Evolutionary conservation across 1,140 invertebrate species (phyloP).

Genomic region (Dendrolimus punctatus): DNA sequence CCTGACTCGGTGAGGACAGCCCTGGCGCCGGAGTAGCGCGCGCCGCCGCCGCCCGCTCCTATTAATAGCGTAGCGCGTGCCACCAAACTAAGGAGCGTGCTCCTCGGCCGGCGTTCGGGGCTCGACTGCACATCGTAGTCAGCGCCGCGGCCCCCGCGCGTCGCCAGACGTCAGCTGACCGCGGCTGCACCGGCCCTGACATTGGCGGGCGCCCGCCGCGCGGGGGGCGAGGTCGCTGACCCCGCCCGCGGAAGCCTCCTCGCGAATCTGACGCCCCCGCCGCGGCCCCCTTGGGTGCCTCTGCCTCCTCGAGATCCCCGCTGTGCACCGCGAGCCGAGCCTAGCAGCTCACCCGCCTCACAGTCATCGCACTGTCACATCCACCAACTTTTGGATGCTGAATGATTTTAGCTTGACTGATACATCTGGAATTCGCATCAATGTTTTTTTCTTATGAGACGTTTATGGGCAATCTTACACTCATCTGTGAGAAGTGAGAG

Average conservation of each 20-base stretch:
- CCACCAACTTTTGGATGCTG: slow-evolving; percentile 34
- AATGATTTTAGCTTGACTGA: slow-evolving; percentile 8
- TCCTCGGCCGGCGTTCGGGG: slow-evolving; percentile 33
- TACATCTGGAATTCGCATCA: neutral
- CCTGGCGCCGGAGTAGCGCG: slow-evolving; percentile 64
- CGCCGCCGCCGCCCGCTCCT: slow-evolving; percentile 45
- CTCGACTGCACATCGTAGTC: slow-evolving; percentile 50
- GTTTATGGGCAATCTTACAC: neutral
- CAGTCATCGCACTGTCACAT: slow-evolving; percentile 31
- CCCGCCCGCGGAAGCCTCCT: slow-evolving; percentile 65
- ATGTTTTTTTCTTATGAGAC: neutral
- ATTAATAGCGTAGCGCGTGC: slow-evolving; percentile 34
- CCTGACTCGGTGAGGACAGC: slow-evolving; percentile 85
- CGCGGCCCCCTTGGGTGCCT: slow-evolving; percentile 14
- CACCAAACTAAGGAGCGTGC: slow-evolving; percentile 30
- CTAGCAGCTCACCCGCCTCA: slow-evolving; percentile 9
- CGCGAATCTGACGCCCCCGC: slow-evolving; percentile 46
- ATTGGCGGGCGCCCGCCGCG: slow-evolving; percentile 54
- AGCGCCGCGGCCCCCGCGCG: slow-evolving; percentile 54
- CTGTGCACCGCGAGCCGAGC: neutral
- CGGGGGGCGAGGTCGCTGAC: slow-evolving; percentile 51
- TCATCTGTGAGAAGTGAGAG: too few relatives aligned
- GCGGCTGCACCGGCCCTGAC: slow-evolving; percentile 68
- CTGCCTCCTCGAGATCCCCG: slow-evolving; percentile 9
- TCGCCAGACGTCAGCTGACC: slow-evolving; percentile 67